Evolutionary conservation across 2,888 invertebrate species (phyloP).

Genomic region (Sisyra terminalis): DNA sequence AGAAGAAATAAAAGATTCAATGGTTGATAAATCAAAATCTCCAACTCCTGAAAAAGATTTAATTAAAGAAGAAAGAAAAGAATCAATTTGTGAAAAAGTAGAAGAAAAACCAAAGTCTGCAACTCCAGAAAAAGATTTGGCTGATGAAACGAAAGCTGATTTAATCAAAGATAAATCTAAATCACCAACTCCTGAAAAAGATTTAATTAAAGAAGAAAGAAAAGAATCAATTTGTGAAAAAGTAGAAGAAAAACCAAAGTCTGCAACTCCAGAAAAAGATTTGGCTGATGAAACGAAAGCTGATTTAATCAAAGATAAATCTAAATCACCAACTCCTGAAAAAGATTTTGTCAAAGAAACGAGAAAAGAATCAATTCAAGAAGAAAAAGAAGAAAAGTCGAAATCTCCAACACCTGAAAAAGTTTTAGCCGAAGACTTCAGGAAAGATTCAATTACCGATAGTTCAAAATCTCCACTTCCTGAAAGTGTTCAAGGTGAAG

Average conservation of each 20-base stretch:
- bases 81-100: constrained; percentile 7
- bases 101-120: constrained; percentile 8
- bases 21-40: constrained; percentile 11
- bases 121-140: constrained; percentile 6
- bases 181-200: constrained; percentile 3
- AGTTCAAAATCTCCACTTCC: background rate
- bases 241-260: background rate
- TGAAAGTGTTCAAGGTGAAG: constrained; percentile 2
- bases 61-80: constrained; percentile 13
- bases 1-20: background rate
- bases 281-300: background rate
- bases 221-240: background rate
- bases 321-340: constrained; percentile 5
- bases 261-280: constrained; percentile 1
- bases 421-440: constrained; percentile 2
- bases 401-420: constrained; percentile 2
- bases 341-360: constrained; percentile 12
- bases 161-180: constrained; percentile 1
- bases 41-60: constrained; percentile 10
- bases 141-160: background rate
- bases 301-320: constrained; percentile 2
- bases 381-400: constrained; percentile 2
- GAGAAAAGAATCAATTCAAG: constrained; percentile 9
- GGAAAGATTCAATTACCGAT: background rate
- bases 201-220: background rate